A percentile compares a stretch with the other conserved stretches of the same genome.
These are phyloP conservation scores for Lithophane semibrunnea DNA, from an alignment of 2,888 invertebrate species.

Conservation along the genomic window DNA sequence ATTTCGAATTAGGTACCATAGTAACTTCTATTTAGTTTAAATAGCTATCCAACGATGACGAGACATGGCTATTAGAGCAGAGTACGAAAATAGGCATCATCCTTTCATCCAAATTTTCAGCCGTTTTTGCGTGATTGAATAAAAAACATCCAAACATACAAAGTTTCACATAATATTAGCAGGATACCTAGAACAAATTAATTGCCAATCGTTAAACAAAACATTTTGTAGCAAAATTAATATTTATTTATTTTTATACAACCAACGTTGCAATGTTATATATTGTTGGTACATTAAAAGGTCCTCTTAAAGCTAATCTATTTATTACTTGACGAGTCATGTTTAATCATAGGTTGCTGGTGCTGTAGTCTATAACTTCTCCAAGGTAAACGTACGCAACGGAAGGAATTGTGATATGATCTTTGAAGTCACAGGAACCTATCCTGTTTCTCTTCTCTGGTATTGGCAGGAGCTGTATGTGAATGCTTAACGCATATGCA, in stretches of 20 bases:
- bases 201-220: constrained; percentile 17
- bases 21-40: too few relatives aligned
- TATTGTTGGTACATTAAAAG: not conserved
- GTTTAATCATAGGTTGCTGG: constrained; percentile 8
- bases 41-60: too few relatives aligned
- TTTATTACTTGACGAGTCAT: constrained; percentile 18
- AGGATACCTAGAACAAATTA: not conserved
- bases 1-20: too few relatives aligned
- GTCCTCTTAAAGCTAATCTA: constrained; percentile 3
- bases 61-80: too few relatives aligned
- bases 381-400: not conserved
- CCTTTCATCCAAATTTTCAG: too few relatives aligned
- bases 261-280: not conserved
- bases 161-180: too few relatives aligned
- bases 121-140: too few relatives aligned
- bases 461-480: not conserved
- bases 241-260: not conserved
- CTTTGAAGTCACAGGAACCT: not conserved
- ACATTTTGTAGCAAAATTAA: not conserved
- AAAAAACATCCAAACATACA: too few relatives aligned
- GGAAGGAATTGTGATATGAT: not conserved
- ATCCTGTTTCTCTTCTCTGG: not conserved
- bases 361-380: not conserved
- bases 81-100: too few relatives aligned
- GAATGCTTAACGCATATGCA: too few relatives aligned